Percentiles rank a stretch among this genome's conserved stretches.
phyloP scores from a whole-genome alignment of 2,888 invertebrate genomes.

The Acleris laterana region DNA sequence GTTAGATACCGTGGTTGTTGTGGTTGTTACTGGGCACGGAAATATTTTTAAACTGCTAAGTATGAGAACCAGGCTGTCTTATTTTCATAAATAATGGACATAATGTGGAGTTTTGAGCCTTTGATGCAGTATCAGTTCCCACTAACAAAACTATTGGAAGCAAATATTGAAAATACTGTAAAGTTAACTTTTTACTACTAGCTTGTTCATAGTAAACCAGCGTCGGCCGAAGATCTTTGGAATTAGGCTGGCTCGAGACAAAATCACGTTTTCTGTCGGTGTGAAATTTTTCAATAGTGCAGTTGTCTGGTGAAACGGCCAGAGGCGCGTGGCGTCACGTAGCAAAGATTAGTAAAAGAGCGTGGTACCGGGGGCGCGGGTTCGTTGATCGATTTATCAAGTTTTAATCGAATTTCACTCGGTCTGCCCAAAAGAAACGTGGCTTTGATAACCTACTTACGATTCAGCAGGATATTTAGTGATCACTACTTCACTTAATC shows the following conservation, averaged over 20 bases:
- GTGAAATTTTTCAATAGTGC: slow-evolving; percentile 70
- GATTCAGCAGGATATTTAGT: not conserved
- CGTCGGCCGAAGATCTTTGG: slow-evolving; percentile 17
- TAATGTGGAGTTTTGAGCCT: no score
- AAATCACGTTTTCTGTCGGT: slow-evolving; percentile 73
- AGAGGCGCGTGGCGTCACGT: slow-evolving; percentile 75
- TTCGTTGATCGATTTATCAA: slow-evolving; percentile 67
- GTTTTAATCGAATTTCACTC: slow-evolving; percentile 60
- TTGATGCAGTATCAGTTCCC: no score
- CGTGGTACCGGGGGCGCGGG: slow-evolving; percentile 59
- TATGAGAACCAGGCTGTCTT: no score
- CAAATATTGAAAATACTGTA: no score
- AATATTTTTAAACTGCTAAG: no score
- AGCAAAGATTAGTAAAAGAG: slow-evolving; percentile 61
- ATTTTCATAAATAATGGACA: no score
- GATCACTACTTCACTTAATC: no score
- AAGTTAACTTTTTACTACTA: no score
- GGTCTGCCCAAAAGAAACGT: slow-evolving; percentile 6
- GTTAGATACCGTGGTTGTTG: no score
- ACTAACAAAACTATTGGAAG: no score
- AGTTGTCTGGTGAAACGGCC: slow-evolving; percentile 67
- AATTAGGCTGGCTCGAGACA: slow-evolving; percentile 58
- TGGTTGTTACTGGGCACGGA: no score
- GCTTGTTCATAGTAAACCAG: not conserved
- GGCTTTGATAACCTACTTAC: slow-evolving; percentile 12